Conservation (phyloP, 2,888 invertebrate genomes). For the Automeris io region DNA sequence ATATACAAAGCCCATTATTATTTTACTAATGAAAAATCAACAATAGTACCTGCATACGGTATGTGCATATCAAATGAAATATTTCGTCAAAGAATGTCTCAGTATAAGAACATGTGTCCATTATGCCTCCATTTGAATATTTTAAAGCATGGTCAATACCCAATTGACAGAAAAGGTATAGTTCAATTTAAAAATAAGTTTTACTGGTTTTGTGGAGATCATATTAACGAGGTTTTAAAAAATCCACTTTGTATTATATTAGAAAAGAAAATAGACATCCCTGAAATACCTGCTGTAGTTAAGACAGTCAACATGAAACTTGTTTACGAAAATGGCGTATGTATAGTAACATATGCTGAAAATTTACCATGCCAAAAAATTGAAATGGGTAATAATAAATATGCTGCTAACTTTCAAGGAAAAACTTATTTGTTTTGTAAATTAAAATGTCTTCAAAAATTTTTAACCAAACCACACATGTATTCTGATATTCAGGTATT, state of each 20-base stretch:
- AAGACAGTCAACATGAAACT: constrained; percentile 48
- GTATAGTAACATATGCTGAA: constrained; percentile 78
- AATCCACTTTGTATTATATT: constrained; percentile 55
- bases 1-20: constrained; percentile 70
- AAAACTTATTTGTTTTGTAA: constrained; percentile 77
- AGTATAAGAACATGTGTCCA: constrained; percentile 76
- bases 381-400: constrained; percentile 53
- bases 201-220: constrained; percentile 79
- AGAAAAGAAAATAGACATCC: constrained; percentile 37
- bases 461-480: constrained; percentile 65
- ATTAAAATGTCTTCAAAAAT: constrained; percentile 64
- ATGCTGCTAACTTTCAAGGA: constrained; percentile 65
- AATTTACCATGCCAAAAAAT: constrained; percentile 65
- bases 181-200: constrained; percentile 72
- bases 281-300: constrained; percentile 70
- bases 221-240: constrained; percentile 61
- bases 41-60: constrained; percentile 63
- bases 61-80: constrained; percentile 76
- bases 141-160: constrained; percentile 52
- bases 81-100: constrained; percentile 66
- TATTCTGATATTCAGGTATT: constrained; percentile 69
- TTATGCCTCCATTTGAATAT: constrained; percentile 65
- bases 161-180: constrained; percentile 72
- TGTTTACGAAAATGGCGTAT: constrained; percentile 74
- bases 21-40: constrained; percentile 56